Evolutionary conservation across 2,888 invertebrate genomes (phyloP).

Genomic region (Chaetogeoica ovagalla): DNA sequence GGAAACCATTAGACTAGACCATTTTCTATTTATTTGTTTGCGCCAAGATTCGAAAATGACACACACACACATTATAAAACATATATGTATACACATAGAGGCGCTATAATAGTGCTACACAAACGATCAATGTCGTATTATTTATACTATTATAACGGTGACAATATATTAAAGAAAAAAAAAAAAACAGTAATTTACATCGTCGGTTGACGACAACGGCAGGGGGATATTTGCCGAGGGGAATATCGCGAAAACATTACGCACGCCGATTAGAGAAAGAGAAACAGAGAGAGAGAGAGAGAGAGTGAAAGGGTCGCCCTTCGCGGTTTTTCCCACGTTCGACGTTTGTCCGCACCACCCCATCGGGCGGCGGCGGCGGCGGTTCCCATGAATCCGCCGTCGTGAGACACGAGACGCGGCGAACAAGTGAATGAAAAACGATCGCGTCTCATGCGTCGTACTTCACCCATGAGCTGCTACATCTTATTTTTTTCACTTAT

Average conservation of each 20-base stretch:
- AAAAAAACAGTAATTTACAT: neutral
- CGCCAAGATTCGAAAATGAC: too few species aligned
- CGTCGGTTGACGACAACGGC: constrained; percentile 9
- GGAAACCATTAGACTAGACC: too few species aligned
- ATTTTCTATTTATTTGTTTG: too few species aligned
- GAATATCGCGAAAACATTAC: constrained; percentile 32
- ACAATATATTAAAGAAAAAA: neutral
- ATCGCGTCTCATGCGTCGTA: neutral
- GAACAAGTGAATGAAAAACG: constrained; percentile 29
- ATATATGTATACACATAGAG: too few species aligned
- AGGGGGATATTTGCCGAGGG: constrained; percentile 3
- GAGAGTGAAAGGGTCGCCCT: constrained; percentile 19
- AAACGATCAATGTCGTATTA: constrained; percentile 14
- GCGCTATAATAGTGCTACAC: constrained; percentile 45
- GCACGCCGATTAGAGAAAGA: neutral
- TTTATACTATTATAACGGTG: constrained; percentile 33
- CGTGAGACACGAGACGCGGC: neutral
- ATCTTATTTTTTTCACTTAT: too few species aligned
- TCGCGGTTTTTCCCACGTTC: constrained; percentile 36
- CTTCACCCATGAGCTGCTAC: too few species aligned
- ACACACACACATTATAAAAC: too few species aligned
- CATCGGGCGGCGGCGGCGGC: too few species aligned
- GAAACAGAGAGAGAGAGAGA: neutral
- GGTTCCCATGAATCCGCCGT: constrained; percentile 23
- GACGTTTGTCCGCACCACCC: neutral